A percentile compares a stretch with the other conserved stretches of the same genome.
phyloP scores from a whole-genome alignment of 2,888 invertebrate genomes.

The Ommatoiulus sabulosus region DNA sequence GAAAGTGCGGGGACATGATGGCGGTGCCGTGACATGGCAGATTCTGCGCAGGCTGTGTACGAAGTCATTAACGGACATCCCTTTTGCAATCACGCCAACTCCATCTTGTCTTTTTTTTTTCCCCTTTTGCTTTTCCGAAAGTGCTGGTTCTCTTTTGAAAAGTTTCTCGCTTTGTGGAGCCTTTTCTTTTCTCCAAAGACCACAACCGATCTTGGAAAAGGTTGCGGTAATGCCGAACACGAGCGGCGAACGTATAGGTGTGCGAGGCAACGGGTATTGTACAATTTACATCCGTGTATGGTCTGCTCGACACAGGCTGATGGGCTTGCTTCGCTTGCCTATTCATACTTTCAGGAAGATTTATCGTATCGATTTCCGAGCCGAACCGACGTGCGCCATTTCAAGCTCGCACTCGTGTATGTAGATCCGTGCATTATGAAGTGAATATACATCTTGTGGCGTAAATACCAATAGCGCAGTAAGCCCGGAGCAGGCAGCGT shows the following conservation, averaged over 20 bases:
- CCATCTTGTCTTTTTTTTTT: not conserved
- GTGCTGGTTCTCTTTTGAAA: not conserved
- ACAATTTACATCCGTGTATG: constrained; percentile 49
- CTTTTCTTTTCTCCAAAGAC: constrained; percentile 35
- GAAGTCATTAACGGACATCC: constrained; percentile 29
- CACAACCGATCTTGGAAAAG: constrained; percentile 34
- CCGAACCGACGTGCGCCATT: constrained; percentile 35
- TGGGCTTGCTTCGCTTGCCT: constrained; percentile 51
- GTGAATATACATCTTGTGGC: constrained; percentile 26
- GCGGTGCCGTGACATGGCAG: not conserved
- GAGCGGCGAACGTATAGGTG: not conserved
- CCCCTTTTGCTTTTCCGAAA: not conserved
- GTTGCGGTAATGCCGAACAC: constrained; percentile 24
- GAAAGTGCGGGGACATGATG: not conserved
- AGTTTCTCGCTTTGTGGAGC: constrained; percentile 11
- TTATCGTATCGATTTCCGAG: constrained; percentile 56
- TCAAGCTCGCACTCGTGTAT: constrained; percentile 10
- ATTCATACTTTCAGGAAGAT: constrained; percentile 54
- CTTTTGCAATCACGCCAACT: constrained; percentile 23
- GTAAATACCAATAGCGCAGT: constrained; percentile 37
- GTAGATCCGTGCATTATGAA: constrained; percentile 15
- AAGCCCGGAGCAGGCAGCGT: not conserved
- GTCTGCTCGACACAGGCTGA: constrained; percentile 50
- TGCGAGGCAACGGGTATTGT: not conserved
- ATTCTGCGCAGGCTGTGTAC: not conserved